Conservation (phyloP, 1,140 invertebrate species). For the Cherax destructor region DNA sequence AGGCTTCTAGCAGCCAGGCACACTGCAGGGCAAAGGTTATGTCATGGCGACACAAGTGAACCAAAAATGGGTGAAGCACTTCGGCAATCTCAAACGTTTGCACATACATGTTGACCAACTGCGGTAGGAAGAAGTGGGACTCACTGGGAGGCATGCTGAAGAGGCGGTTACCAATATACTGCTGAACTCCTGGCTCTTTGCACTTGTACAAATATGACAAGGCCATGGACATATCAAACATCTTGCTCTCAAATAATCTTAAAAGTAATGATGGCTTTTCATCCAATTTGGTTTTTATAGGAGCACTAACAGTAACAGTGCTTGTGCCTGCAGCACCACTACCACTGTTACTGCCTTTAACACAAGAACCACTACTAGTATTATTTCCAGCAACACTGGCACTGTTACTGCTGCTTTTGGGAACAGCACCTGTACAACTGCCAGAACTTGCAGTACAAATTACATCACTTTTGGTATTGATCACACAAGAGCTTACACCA, state of each 20-base stretch:
- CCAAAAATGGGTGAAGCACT: slow-evolving; percentile 94
- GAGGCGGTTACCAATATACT: slow-evolving; percentile 90
- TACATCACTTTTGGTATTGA: slow-evolving; percentile 23
- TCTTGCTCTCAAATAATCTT: slow-evolving; percentile 95
- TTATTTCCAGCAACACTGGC: neutral
- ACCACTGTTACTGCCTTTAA: neutral
- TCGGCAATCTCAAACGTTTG: slow-evolving; percentile 98
- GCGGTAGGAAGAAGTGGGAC: slow-evolving; percentile 98
- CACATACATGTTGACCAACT: slow-evolving; percentile 98
- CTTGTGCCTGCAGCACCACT: neutral
- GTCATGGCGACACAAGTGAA: slow-evolving; percentile 92
- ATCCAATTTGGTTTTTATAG: slow-evolving; percentile 55
- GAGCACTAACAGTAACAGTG: neutral
- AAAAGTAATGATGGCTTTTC: slow-evolving; percentile 82
- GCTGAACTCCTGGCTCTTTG: slow-evolving; percentile 97
- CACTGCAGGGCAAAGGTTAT: slow-evolving; percentile 96
- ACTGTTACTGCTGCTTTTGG: neutral
- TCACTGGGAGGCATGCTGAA: slow-evolving; percentile 94
- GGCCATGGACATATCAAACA: slow-evolving; percentile 98
- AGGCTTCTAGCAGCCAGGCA: slow-evolving; percentile 96
- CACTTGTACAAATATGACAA: slow-evolving; percentile 98
- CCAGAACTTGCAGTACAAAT: slow-evolving; percentile 15
- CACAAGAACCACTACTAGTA: slow-evolving; percentile 1
- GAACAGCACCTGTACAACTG: neutral
- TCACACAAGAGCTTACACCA: slow-evolving; percentile 17